Conservation (phyloP, 2,113 vertebrate species). For the Oxyura jamaicensis region DNA sequence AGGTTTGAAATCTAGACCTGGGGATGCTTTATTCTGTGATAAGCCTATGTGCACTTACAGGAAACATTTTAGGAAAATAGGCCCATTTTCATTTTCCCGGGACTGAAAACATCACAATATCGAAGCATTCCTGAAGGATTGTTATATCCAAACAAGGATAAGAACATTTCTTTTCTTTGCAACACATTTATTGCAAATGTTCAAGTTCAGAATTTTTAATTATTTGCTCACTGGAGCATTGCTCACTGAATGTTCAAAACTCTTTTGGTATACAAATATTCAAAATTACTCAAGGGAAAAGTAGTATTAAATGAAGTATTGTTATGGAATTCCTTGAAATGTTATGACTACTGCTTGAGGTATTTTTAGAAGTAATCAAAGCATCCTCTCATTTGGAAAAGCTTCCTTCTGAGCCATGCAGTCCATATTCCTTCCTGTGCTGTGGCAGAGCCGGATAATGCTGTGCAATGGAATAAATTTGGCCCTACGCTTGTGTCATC, state of each 20-base stretch:
- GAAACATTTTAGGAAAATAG: background rate
- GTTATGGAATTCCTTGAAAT: conserved; percentile 17
- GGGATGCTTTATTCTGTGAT: background rate
- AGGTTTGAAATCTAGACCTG: background rate
- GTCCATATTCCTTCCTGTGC: background rate
- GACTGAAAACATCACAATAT: background rate
- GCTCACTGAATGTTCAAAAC: background rate
- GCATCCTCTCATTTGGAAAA: background rate
- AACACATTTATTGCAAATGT: background rate
- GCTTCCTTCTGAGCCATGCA: background rate
- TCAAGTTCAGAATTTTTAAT: background rate
- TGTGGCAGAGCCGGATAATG: background rate
- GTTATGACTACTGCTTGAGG: conserved; percentile 10
- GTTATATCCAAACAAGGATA: background rate
- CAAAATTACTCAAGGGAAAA: background rate
- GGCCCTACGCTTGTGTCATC: background rate
- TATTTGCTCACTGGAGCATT: background rate
- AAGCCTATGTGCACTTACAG: background rate
- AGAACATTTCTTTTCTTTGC: background rate
- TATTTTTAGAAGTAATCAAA: conserved; percentile 36
- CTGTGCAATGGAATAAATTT: background rate
- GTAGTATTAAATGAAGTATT: background rate
- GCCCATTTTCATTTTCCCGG: background rate
- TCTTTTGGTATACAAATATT: background rate
- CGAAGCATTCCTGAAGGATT: background rate